phyloP scores from a whole-genome alignment of 2,113 vertebrate genomes.

The Synodontis membranacea region DNA sequence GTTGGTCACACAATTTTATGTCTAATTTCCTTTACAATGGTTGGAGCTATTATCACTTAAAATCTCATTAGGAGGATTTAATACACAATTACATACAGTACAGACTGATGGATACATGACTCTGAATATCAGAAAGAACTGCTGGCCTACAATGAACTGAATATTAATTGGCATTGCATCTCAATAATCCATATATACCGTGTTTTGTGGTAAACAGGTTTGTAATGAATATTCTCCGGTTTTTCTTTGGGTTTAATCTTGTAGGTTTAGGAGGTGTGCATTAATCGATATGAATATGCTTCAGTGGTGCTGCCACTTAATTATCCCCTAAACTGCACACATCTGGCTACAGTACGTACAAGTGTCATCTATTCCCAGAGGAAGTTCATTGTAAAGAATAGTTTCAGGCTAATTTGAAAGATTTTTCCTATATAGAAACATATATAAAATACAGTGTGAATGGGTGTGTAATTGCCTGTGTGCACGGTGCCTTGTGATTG shows the following conservation, averaged over 20 bases:
- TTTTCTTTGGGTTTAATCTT: not conserved
- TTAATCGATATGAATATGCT: constrained; percentile 1
- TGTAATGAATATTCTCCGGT: not conserved
- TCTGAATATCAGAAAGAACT: not conserved
- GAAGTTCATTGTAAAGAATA: not conserved
- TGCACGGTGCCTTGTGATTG: not conserved
- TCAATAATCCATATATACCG: not conserved
- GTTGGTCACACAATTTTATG: constrained; percentile 19
- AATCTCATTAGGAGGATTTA: constrained; percentile 27
- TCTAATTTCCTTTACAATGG: constrained; percentile 39
- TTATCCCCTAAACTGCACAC: not conserved
- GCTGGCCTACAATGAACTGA: not conserved
- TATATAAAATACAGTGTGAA: not conserved
- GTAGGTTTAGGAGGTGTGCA: not conserved
- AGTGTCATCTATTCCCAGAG: not conserved
- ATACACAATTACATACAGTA: constrained; percentile 8
- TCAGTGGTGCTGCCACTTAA: not conserved
- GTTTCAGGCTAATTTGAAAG: not conserved
- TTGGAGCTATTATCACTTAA: constrained; percentile 25
- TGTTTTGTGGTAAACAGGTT: not conserved
- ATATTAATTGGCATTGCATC: not conserved
- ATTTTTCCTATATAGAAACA: not conserved
- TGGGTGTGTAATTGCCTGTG: not conserved
- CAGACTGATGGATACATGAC: not conserved
- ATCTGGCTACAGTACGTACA: not conserved